Conservation (phyloP, 2,888 invertebrate genomes). For the Torymus auratus region DNA sequence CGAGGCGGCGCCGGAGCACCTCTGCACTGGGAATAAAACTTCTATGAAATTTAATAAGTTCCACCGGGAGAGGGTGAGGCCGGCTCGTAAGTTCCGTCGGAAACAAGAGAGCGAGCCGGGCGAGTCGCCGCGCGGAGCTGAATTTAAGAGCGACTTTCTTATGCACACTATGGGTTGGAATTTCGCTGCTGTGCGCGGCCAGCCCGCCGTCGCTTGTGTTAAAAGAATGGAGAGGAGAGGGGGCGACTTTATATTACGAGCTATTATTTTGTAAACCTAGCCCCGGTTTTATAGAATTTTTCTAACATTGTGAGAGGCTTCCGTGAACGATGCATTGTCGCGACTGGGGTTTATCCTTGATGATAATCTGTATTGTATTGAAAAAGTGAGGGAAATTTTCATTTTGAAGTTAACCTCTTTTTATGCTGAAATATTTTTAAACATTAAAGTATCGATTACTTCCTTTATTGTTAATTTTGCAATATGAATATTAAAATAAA, state of each 20-base stretch:
- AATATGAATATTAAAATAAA: too few species aligned
- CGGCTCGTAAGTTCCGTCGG: constrained; percentile 68
- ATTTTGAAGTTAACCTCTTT: not conserved
- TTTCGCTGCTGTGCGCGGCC: constrained; percentile 43
- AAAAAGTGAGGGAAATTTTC: not conserved
- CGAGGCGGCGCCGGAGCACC: constrained; percentile 11
- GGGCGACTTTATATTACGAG: constrained; percentile 47
- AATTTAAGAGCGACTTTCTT: constrained; percentile 69
- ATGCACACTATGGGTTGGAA: constrained; percentile 61
- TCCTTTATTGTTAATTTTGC: too few species aligned
- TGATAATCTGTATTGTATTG: constrained; percentile 19
- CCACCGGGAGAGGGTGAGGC: constrained; percentile 59
- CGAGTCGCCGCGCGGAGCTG: constrained; percentile 59
- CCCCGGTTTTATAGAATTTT: constrained; percentile 25
- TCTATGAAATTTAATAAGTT: constrained; percentile 76
- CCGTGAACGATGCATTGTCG: not conserved
- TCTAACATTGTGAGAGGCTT: not conserved
- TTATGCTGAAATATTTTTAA: too few species aligned
- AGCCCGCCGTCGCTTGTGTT: not conserved
- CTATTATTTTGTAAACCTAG: constrained; percentile 53
- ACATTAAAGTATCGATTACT: too few species aligned
- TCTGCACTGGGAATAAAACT: constrained; percentile 70
- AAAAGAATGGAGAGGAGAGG: constrained; percentile 9
- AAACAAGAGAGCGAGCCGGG: constrained; percentile 63
- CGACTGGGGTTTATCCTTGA: not conserved